Percentiles rank a stretch among this genome's conserved stretches.
These are phyloP conservation scores for Apostichopus californicus DNA, from an alignment of 35 echinoderm and acorn worm species.

Conservation along the genomic window DNA sequence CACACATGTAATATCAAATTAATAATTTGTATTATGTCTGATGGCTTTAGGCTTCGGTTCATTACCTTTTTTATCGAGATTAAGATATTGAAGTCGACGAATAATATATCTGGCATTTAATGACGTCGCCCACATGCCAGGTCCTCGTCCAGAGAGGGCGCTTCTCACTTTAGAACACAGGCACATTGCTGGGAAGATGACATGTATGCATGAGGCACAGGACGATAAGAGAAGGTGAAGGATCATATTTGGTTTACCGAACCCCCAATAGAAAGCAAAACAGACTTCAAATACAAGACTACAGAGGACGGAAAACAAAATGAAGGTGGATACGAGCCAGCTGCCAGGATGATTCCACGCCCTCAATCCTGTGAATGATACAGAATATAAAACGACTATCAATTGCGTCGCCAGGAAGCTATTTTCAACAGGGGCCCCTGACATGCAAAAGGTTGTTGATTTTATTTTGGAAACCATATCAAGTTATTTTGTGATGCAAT, in stretches of 20 bases:
- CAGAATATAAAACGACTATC: too few species aligned
- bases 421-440: too few species aligned
- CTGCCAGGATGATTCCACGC: slow-evolving; percentile 5
- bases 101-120: slow-evolving; percentile 42
- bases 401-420: too few species aligned
- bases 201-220: not conserved
- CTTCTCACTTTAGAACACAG: slow-evolving; percentile 36
- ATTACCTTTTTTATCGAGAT: slow-evolving; percentile 24
- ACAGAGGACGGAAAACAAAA: not conserved
- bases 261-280: not conserved
- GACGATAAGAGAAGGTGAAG: not conserved
- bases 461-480: too few species aligned
- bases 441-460: too few species aligned
- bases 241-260: not conserved
- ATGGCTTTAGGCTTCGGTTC: not conserved
- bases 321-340: slow-evolving; percentile 19
- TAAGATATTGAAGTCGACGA: slow-evolving; percentile 41
- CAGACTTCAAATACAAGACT: not conserved
- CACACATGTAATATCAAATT: too few species aligned
- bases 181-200: not conserved
- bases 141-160: slow-evolving; percentile 7
- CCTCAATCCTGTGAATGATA: not conserved
- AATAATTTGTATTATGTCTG: too few species aligned
- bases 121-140: slow-evolving; percentile 17
- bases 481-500: too few species aligned